phyloP scores from a whole-genome alignment of 1,140 invertebrate genomes.

The Diprion similis region DNA sequence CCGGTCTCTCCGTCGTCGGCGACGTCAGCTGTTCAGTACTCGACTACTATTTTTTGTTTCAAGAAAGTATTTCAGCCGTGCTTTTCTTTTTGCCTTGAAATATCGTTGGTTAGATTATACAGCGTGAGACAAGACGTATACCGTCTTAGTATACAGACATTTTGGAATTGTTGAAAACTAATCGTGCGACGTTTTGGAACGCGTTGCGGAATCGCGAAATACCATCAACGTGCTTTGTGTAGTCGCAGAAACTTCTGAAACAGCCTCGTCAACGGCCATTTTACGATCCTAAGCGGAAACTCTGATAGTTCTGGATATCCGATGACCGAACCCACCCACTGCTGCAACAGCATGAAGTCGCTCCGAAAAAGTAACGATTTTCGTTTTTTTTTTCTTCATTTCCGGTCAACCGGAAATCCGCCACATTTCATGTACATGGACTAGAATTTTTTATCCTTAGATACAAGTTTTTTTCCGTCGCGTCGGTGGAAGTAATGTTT shows the following conservation, averaged over 20 bases:
- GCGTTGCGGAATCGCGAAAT: background rate
- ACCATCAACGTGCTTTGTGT: background rate
- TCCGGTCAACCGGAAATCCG: too few relatives aligned
- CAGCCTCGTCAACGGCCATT: constrained; percentile 1
- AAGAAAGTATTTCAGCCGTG: background rate
- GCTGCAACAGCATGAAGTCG: too few relatives aligned
- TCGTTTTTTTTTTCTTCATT: too few relatives aligned
- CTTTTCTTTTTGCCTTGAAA: background rate
- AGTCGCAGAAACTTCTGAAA: background rate
- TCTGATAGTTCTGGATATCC: background rate
- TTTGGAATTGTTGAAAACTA: background rate
- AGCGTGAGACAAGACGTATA: background rate
- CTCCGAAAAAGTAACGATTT: too few relatives aligned
- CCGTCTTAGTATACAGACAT: background rate
- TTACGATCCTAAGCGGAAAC: background rate
- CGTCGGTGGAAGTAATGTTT: too few relatives aligned
- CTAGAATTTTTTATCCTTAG: too few relatives aligned
- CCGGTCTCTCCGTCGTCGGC: background rate
- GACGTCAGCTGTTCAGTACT: background rate
- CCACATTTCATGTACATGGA: too few relatives aligned
- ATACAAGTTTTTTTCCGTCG: too few relatives aligned
- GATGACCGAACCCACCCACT: too few relatives aligned
- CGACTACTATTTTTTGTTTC: background rate
- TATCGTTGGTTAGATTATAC: background rate
- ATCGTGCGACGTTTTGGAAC: background rate